Percentiles rank a stretch among this genome's conserved stretches.
These are phyloP conservation scores for Cryptocheilus praepositus DNA, from an alignment of 2,888 invertebrate genomes.

Conservation along the genomic window DNA sequence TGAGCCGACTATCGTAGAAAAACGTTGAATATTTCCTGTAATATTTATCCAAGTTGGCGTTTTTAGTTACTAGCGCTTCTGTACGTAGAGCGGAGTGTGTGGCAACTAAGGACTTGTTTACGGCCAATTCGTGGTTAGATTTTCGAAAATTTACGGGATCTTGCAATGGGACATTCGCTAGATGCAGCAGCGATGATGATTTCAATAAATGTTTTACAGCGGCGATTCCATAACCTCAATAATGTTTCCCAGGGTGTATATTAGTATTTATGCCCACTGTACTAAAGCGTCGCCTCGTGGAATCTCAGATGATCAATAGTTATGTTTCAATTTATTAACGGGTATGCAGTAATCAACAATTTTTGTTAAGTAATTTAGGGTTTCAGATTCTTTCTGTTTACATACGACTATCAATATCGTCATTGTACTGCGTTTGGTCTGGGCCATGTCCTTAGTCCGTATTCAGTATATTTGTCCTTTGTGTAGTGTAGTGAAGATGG, in stretches of 20 bases:
- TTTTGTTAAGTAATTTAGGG: neutral
- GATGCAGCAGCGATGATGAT: neutral
- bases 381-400: neutral
- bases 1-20: slow-evolving; percentile 22
- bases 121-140: slow-evolving; percentile 25
- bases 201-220: neutral
- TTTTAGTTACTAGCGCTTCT: slow-evolving; percentile 47
- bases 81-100: slow-evolving; percentile 36
- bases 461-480: slow-evolving; percentile 28
- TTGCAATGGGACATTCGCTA: too few relatives aligned
- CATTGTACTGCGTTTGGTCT: slow-evolving; percentile 26
- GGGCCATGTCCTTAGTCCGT: slow-evolving; percentile 21
- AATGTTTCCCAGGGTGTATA: neutral
- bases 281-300: neutral
- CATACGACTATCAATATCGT: neutral
- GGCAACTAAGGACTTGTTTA: slow-evolving; percentile 41
- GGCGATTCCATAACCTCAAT: neutral
- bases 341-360: neutral
- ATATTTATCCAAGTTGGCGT: slow-evolving; percentile 44
- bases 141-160: neutral
- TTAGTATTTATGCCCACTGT: neutral
- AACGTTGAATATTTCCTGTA: slow-evolving; percentile 38
- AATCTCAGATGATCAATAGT: neutral
- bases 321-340: too few relatives aligned
- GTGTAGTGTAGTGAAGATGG: slow-evolving; percentile 26